These are phyloP conservation scores for Telmatochromis bifrenatus DNA, from an alignment of 2,113 vertebrate species.

Conservation along the genomic window DNA sequence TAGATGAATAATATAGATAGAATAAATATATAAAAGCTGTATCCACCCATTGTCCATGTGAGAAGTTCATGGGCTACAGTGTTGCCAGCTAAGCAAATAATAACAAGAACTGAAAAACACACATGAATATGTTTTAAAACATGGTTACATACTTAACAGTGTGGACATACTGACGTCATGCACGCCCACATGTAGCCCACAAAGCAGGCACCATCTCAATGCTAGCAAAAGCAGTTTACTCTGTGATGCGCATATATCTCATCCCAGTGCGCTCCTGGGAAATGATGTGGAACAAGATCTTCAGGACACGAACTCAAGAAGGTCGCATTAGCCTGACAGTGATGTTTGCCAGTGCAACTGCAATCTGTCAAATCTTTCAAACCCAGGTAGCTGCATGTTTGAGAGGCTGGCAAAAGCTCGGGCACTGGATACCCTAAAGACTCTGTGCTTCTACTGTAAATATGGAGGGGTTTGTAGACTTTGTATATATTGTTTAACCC, in stretches of 20 bases:
- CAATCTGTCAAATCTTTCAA: background rate
- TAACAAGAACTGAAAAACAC: background rate
- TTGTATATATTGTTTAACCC: background rate
- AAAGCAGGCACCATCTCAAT: background rate
- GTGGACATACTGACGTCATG: background rate
- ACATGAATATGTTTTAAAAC: background rate
- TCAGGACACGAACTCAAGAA: background rate
- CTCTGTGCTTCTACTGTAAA: background rate
- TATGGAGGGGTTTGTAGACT: background rate
- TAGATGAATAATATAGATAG: background rate
- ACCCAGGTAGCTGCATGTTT: background rate
- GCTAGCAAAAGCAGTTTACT: background rate
- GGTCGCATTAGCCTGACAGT: background rate
- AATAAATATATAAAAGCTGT: background rate
- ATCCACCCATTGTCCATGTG: background rate
- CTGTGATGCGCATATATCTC: background rate
- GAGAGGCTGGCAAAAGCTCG: background rate
- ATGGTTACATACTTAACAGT: background rate
- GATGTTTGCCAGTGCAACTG: background rate
- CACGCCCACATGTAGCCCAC: background rate
- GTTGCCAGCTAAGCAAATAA: background rate
- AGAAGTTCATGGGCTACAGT: background rate
- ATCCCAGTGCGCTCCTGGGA: background rate
- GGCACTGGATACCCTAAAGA: background rate
- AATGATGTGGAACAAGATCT: background rate